Conservation (phyloP, 2,797 vertebrate species). For the Paedocypris micromegethes region DNA sequence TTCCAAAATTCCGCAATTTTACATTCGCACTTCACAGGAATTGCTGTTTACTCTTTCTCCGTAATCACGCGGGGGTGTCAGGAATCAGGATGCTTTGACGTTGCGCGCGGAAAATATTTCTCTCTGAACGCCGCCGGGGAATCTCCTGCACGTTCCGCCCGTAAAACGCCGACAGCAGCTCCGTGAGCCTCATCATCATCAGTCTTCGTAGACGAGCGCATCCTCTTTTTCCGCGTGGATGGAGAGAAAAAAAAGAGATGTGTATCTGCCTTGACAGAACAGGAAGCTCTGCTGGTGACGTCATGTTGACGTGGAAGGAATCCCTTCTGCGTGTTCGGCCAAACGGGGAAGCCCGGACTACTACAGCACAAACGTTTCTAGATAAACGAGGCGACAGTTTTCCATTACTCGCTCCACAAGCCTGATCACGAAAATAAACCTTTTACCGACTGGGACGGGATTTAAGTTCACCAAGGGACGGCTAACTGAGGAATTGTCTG, state of each 20-base stretch:
- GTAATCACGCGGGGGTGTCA: slow-evolving; percentile 3
- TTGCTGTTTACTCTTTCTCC: background rate
- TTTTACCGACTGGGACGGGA: slow-evolving; percentile 7
- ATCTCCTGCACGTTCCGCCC: slow-evolving; percentile 29
- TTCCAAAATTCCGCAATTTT: too few relatives aligned
- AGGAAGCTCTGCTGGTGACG: slow-evolving; percentile 23
- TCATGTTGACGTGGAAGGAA: slow-evolving; percentile 45
- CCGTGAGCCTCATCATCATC: slow-evolving; percentile 1
- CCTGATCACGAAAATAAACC: slow-evolving; percentile 30
- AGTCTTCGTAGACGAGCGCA: background rate
- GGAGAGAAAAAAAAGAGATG: slow-evolving; percentile 34
- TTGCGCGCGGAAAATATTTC: slow-evolving; percentile 9
- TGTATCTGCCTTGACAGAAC: slow-evolving; percentile 3
- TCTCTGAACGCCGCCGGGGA: slow-evolving; percentile 6
- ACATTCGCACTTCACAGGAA: too few relatives aligned
- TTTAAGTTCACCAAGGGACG: slow-evolving; percentile 9
- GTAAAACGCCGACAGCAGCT: background rate
- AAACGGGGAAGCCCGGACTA: slow-evolving; percentile 46
- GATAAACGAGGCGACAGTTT: slow-evolving; percentile 32
- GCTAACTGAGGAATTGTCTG: slow-evolving; percentile 2
- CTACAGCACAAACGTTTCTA: background rate
- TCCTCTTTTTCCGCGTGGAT: slow-evolving; percentile 14
- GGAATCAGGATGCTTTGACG: background rate
- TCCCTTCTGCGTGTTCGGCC: slow-evolving; percentile 29
- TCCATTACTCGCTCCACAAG: slow-evolving; percentile 15